These are phyloP conservation scores for Nymphalis io DNA, from an alignment of 1,140 invertebrate genomes.

Conservation along the genomic window DNA sequence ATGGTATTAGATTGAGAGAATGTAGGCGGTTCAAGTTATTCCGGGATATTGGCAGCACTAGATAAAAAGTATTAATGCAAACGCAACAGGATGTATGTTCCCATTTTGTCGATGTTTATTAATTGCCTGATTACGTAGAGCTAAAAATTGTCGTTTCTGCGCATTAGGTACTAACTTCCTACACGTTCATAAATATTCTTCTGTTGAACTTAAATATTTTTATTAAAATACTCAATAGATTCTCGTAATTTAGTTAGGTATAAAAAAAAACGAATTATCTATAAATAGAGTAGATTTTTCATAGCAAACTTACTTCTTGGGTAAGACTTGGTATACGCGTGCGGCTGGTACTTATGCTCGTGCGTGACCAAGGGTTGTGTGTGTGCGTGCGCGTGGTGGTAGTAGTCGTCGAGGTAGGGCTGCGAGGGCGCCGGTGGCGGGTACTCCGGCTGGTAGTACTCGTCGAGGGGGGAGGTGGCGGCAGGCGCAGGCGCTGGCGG, in stretches of 20 bases:
- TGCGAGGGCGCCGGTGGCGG: conserved; percentile 63
- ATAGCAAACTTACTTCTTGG: conserved; percentile 83
- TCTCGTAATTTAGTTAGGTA: too few species aligned
- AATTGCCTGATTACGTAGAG: conserved; percentile 30
- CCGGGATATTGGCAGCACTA: conserved; percentile 27
- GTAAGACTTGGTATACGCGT: conserved; percentile 85
- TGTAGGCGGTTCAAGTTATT: conserved; percentile 19
- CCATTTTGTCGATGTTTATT: conserved; percentile 28
- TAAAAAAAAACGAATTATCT: too few species aligned
- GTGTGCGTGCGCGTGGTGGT: conserved; percentile 82
- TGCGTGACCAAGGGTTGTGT: conserved; percentile 82
- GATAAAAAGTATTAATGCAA: conserved; percentile 30
- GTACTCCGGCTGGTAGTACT: conserved; percentile 76
- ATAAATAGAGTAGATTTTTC: too few species aligned
- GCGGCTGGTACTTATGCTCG: conserved; percentile 86
- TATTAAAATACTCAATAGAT: too few species aligned
- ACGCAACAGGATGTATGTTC: conserved; percentile 29
- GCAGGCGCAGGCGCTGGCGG: conserved; percentile 56
- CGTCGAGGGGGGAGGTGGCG: conserved; percentile 67
- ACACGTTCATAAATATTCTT: background rate
- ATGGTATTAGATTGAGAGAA: conserved; percentile 22
- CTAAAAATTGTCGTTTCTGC: conserved; percentile 21
- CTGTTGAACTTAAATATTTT: background rate
- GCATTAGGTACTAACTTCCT: background rate
- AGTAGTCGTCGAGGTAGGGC: conserved; percentile 72